Conservation (phyloP, 2,797 vertebrate genomes). For the Chanos chanos region DNA sequence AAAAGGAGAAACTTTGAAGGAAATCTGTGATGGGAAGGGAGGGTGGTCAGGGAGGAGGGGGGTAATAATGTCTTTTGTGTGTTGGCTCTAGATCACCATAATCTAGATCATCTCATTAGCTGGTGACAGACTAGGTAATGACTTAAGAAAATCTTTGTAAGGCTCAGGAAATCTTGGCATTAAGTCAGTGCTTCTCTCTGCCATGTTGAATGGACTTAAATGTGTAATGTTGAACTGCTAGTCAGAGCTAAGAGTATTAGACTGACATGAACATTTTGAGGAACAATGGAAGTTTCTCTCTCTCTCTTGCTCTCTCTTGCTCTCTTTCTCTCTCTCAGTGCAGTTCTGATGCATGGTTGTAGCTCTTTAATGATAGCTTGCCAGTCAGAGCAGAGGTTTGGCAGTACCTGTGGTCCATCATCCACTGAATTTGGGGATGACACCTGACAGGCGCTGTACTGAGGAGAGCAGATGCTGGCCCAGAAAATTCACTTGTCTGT, state of each 20-base stretch:
- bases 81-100: constrained; percentile 51
- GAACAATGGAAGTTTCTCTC: constrained; percentile 65
- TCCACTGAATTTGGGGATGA: not conserved
- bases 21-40: constrained; percentile 15
- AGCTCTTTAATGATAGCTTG: constrained; percentile 44
- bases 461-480: not conserved
- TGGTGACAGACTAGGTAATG: constrained; percentile 64
- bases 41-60: constrained; percentile 38
- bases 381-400: constrained; percentile 46
- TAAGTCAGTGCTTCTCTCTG: constrained; percentile 55
- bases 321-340: constrained; percentile 63
- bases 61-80: constrained; percentile 59
- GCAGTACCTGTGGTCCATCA: constrained; percentile 39
- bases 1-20: constrained; percentile 4
- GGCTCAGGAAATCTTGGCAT: constrained; percentile 51
- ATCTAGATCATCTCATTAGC: constrained; percentile 64
- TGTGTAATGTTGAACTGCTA: constrained; percentile 59
- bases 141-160: constrained; percentile 61
- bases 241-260: constrained; percentile 64
- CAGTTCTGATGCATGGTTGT: constrained; percentile 40
- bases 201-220: constrained; percentile 52
- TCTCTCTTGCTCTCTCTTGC: constrained; percentile 52
- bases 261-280: constrained; percentile 66
- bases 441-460: not conserved
- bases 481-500: too few relatives aligned